Percentiles rank a stretch among this genome's conserved stretches.
Evolutionary conservation across 1,140 invertebrate species (phyloP).

Genomic region (Calliphora vicina): DNA sequence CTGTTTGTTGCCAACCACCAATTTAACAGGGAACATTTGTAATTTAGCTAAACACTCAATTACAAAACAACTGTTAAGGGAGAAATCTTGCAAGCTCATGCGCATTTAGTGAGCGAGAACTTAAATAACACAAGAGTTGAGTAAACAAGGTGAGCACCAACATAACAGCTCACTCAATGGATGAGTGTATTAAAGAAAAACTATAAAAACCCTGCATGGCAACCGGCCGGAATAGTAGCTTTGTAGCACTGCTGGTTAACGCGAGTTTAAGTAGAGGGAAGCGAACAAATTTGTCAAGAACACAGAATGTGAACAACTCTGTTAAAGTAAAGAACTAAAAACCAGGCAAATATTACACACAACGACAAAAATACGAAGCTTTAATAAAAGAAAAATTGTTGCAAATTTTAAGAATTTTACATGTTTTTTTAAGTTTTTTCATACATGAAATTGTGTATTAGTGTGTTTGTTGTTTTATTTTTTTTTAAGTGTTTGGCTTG

Average conservation of each 20-base stretch:
- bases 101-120: neutral
- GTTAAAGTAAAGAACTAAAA: neutral
- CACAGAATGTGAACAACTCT: neutral
- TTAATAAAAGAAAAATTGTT: neutral
- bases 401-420: neutral
- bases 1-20: too few relatives aligned
- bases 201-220: conserved; percentile 33
- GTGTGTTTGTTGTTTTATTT: neutral
- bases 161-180: neutral
- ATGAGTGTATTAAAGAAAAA: conserved; percentile 5
- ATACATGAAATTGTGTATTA: neutral
- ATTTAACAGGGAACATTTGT: neutral
- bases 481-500: neutral
- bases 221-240: conserved; percentile 39
- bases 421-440: neutral
- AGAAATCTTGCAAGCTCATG: neutral
- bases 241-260: conserved; percentile 36
- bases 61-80: neutral
- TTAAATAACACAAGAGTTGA: neutral
- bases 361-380: neutral
- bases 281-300: neutral
- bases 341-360: neutral
- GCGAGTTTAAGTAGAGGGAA: neutral
- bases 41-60: neutral
- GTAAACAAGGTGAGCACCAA: neutral